Percentiles rank a stretch among this genome's conserved stretches.
Conservation (phyloP, 1,140 invertebrate genomes). For the Drosophila insularis region DNA sequence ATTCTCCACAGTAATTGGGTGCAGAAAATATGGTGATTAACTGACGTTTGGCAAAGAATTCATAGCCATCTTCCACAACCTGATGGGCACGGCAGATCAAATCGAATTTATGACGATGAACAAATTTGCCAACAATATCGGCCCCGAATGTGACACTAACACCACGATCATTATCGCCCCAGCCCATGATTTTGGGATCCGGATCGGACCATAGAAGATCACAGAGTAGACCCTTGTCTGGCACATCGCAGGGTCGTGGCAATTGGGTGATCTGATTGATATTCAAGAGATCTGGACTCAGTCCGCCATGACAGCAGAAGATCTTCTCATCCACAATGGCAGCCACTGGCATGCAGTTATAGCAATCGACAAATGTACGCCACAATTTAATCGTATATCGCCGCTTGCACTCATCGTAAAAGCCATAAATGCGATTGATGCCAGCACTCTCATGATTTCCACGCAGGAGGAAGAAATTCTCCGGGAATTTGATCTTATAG, state of each 20-base stretch:
- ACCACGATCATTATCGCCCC: conserved; percentile 97
- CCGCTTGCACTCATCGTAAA: conserved; percentile 97
- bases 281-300: conserved; percentile 92
- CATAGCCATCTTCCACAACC: conserved; percentile 98
- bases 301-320: conserved; percentile 97
- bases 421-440: conserved; percentile 96
- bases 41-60: conserved; percentile 98
- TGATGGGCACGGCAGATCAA: conserved; percentile 98
- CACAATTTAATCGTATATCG: conserved; percentile 98
- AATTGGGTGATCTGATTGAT: conserved; percentile 95
- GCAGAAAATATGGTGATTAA: conserved; percentile 96
- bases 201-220: conserved; percentile 98
- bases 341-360: conserved; percentile 90
- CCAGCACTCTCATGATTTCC: conserved; percentile 83
- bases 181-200: conserved; percentile 93
- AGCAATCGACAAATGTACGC: conserved; percentile 93
- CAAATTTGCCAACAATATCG: conserved; percentile 95
- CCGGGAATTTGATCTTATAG: conserved; percentile 96
- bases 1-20: conserved; percentile 89
- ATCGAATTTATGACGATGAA: conserved; percentile 96
- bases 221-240: conserved; percentile 95
- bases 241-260: conserved; percentile 94
- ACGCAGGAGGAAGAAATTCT: conserved; percentile 92
- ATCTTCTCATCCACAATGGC: conserved; percentile 98
- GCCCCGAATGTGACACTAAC: conserved; percentile 97